A percentile compares a stretch with the other conserved stretches of the same genome.
Conservation (phyloP, 1,140 invertebrate genomes). For the Caenorhabditis tropicalis region DNA sequence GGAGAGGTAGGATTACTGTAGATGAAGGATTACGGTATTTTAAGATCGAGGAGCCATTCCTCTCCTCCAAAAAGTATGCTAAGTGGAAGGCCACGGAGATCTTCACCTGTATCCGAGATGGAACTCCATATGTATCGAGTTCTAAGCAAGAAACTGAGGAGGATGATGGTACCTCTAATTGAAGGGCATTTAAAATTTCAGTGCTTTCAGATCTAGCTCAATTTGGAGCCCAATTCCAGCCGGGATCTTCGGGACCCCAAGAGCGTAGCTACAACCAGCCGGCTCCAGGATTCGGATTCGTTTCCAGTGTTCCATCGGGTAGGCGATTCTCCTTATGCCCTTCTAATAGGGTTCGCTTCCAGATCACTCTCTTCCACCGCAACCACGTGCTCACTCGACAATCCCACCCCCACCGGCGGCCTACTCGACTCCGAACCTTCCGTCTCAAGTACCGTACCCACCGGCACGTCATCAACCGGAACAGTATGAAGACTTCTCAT, state of each 20-base stretch:
- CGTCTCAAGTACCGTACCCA: neutral
- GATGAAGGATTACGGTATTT: neutral
- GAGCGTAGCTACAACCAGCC: constrained; percentile 43
- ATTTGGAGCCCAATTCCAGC: constrained; percentile 41
- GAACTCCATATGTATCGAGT: constrained; percentile 85
- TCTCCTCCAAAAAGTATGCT: constrained; percentile 88
- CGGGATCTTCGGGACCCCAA: neutral
- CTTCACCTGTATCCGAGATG: constrained; percentile 93
- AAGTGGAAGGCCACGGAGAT: constrained; percentile 99
- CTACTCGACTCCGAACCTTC: neutral
- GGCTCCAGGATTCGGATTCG: neutral
- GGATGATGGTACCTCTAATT: neutral
- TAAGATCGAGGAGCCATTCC: constrained; percentile 59
- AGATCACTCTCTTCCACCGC: constrained; percentile 26
- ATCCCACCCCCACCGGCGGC: neutral
- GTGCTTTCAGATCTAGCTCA: neutral
- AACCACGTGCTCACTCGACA: neutral
- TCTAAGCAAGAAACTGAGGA: constrained; percentile 30
- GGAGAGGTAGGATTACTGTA: constrained; percentile 74
- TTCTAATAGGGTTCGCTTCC: too few species aligned
- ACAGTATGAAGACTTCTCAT: constrained; percentile 31
- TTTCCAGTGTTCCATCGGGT: neutral
- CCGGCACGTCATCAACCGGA: neutral
- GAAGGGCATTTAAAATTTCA: too few species aligned
- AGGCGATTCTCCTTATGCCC: too few species aligned